Percentiles rank a stretch among this genome's conserved stretches.
Conservation (phyloP, 2,113 vertebrate species). For the Lagopus leucura region DNA sequence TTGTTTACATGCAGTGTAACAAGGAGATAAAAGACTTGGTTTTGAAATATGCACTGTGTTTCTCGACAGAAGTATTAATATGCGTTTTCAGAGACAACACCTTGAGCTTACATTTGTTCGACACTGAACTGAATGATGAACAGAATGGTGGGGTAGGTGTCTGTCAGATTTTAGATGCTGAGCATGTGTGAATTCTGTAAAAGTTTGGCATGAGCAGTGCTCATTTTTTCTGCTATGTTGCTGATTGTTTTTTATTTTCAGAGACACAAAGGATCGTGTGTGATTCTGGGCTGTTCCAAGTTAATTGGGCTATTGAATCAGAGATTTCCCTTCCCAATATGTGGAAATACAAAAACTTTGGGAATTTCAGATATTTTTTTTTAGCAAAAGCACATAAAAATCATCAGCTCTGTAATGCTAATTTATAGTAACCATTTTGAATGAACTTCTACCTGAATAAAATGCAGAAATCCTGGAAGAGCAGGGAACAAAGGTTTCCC, state of each 20-base stretch:
- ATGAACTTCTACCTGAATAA: not conserved
- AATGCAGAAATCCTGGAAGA: not conserved
- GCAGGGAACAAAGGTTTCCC: not conserved
- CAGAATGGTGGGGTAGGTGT: not conserved
- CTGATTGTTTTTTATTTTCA: not conserved
- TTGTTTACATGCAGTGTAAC: not conserved
- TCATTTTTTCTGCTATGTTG: not conserved
- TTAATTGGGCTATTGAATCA: not conserved
- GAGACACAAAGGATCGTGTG: not conserved
- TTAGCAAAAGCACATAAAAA: not conserved
- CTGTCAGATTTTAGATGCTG: not conserved
- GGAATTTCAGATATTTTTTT: not conserved
- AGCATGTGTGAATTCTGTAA: not conserved
- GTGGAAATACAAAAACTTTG: not conserved
- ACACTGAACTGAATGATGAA: not conserved
- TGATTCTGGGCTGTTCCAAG: not conserved
- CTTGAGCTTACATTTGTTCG: not conserved
- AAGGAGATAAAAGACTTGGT: not conserved
- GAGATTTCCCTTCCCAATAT: not conserved
- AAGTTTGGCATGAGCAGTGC: not conserved
- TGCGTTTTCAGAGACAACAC: not conserved
- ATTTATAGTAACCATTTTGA: not conserved
- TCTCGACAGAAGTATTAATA: not conserved
- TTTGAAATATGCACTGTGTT: not conserved
- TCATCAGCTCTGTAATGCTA: not conserved